Evolutionary conservation across 2,888 invertebrate genomes (phyloP).

Genomic region (Drosophila stalkeri): DNA sequence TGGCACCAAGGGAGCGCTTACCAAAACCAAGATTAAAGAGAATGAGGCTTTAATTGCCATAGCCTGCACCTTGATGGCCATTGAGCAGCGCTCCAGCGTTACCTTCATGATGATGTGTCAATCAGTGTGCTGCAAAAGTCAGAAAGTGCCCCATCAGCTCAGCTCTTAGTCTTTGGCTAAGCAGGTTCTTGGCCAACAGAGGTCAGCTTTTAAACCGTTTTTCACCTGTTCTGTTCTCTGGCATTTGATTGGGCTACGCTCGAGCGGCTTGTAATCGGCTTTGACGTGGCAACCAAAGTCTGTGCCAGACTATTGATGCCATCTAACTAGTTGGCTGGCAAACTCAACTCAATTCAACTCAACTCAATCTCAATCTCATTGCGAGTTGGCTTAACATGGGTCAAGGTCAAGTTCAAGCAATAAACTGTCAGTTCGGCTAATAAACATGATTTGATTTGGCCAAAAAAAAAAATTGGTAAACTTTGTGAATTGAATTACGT

Average conservation of each 20-base stretch:
- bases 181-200: constrained; percentile 6
- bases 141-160: not conserved
- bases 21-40: constrained; percentile 33
- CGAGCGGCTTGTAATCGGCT: constrained; percentile 24
- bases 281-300: constrained; percentile 23
- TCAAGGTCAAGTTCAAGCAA: constrained; percentile 3
- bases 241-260: constrained; percentile 17
- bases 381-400: not conserved
- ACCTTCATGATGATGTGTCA: constrained; percentile 9
- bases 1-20: constrained; percentile 24
- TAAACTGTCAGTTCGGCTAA: not conserved
- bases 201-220: constrained; percentile 37
- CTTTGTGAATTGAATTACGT: constrained; percentile 3
- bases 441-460: constrained; percentile 3
- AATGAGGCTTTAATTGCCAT: constrained; percentile 53
- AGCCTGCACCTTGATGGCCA: constrained; percentile 5
- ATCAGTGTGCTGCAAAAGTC: constrained; percentile 8
- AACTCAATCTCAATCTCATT: constrained; percentile 3
- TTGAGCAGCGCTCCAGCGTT: constrained; percentile 9
- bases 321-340: not conserved
- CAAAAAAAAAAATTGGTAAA: not conserved
- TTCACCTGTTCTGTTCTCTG: constrained; percentile 20
- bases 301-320: constrained; percentile 13
- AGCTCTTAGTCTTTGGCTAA: not conserved
- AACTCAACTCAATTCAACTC: not conserved